Percentiles rank a stretch among this genome's conserved stretches.
Evolutionary conservation across 2,797 vertebrate genomes (phyloP).

Genomic region (Mionectes olivaceus): DNA sequence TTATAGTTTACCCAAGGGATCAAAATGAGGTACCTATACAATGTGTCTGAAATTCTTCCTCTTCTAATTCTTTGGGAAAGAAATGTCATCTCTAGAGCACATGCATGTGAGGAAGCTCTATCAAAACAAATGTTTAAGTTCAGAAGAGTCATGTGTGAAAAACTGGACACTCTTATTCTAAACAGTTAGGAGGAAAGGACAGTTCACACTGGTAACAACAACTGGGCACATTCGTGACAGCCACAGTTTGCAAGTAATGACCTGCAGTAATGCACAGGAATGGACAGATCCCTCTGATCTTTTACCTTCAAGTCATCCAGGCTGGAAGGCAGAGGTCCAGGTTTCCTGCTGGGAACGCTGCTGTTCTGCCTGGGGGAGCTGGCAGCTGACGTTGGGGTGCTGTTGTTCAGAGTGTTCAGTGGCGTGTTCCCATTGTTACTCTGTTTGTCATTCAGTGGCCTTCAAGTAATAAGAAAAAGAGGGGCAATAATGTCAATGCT

Average conservation of each 20-base stretch:
- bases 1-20: neutral
- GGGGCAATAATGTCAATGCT: neutral
- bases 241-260: neutral
- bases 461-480: slow-evolving; percentile 71
- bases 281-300: neutral
- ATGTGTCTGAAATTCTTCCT: neutral
- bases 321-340: slow-evolving; percentile 86
- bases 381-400: slow-evolving; percentile 74
- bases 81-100: neutral
- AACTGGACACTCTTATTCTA: neutral
- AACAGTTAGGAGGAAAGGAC: neutral
- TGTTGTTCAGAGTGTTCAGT: slow-evolving; percentile 74
- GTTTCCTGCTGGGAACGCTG: slow-evolving; percentile 75
- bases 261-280: neutral
- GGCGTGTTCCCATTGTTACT: slow-evolving; percentile 78
- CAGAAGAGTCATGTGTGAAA: neutral
- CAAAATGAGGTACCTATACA: neutral
- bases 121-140: neutral
- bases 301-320: slow-evolving; percentile 96
- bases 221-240: neutral
- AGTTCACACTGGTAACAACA: neutral
- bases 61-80: neutral
- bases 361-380: slow-evolving; percentile 73
- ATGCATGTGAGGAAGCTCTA: neutral
- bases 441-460: slow-evolving; percentile 85